Percentiles rank a stretch among this genome's conserved stretches.
phyloP scores from a whole-genome alignment of 2,797 vertebrate genomes.

The Macrochelys suwanniensis region DNA sequence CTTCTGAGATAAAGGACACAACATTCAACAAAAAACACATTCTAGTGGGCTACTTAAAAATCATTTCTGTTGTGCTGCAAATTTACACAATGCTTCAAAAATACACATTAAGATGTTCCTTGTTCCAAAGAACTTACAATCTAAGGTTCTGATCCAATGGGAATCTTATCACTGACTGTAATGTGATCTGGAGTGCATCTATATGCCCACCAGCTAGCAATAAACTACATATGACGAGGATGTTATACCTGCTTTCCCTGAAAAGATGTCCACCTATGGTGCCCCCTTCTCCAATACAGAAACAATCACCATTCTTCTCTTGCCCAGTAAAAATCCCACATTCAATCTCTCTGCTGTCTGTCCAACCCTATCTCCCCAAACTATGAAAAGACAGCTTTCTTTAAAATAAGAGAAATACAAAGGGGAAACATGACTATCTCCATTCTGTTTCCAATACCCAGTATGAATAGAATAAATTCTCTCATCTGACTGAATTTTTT shows the following conservation, averaged over 20 bases:
- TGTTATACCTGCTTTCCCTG: background rate
- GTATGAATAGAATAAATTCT: slow-evolving; percentile 36
- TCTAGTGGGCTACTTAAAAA: background rate
- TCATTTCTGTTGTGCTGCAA: background rate
- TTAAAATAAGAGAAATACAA: background rate
- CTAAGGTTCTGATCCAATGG: background rate
- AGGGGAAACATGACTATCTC: rapidly evolving
- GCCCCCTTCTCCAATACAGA: background rate
- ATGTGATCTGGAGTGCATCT: background rate
- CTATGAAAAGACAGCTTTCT: background rate
- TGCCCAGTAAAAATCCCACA: background rate
- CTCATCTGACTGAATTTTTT: slow-evolving; percentile 52
- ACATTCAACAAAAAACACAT: background rate
- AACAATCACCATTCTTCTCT: background rate
- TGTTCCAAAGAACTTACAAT: background rate
- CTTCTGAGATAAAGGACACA: background rate
- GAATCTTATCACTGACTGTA: background rate
- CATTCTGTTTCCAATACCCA: slow-evolving; percentile 16
- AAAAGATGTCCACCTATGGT: background rate
- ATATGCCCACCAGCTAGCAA: background rate
- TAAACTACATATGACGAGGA: background rate
- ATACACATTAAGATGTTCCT: no score
- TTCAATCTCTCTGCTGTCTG: background rate
- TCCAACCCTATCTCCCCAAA: background rate
- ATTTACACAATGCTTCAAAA: background rate